These are phyloP conservation scores for Bacillus rossius DNA, from an alignment of 1,140 invertebrate genomes.

Conservation along the genomic window DNA sequence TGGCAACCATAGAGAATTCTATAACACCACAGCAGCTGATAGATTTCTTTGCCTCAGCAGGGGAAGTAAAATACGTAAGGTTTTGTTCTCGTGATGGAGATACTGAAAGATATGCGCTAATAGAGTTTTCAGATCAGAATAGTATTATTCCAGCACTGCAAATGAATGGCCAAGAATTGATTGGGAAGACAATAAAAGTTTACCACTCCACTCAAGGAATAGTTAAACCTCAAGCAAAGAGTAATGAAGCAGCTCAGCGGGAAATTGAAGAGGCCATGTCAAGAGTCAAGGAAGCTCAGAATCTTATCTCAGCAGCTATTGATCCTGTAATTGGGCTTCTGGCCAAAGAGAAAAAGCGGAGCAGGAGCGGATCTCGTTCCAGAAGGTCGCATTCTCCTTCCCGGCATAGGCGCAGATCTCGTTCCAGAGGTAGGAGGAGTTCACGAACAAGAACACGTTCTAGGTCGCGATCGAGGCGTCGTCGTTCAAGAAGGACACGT, in stretches of 20 bases:
- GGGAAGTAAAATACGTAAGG: constrained; percentile 94
- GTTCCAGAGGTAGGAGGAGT: constrained; percentile 50
- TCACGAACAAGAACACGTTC: constrained; percentile 60
- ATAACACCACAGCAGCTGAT: constrained; percentile 71
- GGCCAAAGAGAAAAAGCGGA: constrained; percentile 69
- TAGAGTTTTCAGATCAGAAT: constrained; percentile 92
- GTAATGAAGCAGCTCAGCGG: constrained; percentile 87
- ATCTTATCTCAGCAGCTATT: constrained; percentile 86
- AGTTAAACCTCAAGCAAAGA: constrained; percentile 88
- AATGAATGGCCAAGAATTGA: constrained; percentile 70
- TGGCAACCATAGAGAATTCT: constrained; percentile 67
- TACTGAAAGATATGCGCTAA: constrained; percentile 69
- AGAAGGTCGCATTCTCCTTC: constrained; percentile 47
- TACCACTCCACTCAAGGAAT: constrained; percentile 89
- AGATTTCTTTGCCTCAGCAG: constrained; percentile 78
- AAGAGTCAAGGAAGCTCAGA: constrained; percentile 91
- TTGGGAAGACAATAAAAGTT: constrained; percentile 61
- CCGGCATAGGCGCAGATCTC: constrained; percentile 49
- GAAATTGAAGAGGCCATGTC: constrained; percentile 98
- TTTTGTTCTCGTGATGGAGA: constrained; percentile 82
- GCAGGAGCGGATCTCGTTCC: constrained; percentile 37
- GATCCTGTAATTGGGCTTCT: constrained; percentile 83
- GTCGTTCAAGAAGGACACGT: constrained; percentile 36
- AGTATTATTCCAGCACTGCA: constrained; percentile 83
- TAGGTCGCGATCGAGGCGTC: constrained; percentile 42